Evolutionary conservation across 2,888 invertebrate species (phyloP), one percentile per base, ranked within the genome.

Genomic region (Baronia brevicornis): DNA sequence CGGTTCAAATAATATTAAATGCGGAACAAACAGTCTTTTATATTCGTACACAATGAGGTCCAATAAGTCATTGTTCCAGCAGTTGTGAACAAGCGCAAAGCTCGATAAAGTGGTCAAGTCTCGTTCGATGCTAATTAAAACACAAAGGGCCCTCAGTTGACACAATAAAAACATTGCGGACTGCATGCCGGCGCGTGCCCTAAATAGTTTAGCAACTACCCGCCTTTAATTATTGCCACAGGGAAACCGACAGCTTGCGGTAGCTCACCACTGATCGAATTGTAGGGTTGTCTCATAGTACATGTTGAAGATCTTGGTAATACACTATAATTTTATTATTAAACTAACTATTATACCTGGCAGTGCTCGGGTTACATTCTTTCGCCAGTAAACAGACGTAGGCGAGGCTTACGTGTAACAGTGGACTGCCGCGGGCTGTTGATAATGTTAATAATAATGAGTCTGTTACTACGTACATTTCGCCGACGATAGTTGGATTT

Each of bases 111-210:
- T 49, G 51, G 42, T n/a, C n/a, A 53, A 35, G 40, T 51, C 36
- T 51, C 42, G 43, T 41, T 33, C 36, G 45, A 51, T 50, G 60
- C 66, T 72, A 74, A 75, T 73, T 71, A 71, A 75, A 73, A 68
- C 67, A 70, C 70, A 77, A 75, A 72, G 66, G 64, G 54, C 51
- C 53, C 54, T 53, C 55, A 53, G 54, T 59, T 66, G 62, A 62
- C 64, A 63, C 53, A 69, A 73, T 67, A 72, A 71, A n/a, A 67
- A 72, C 64, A 43, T 46, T 44, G 43, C 43, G 42, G 48, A 60
- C 50, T 44, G 49, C 51, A 49, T 48, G 47, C 44, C 46, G 55
- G 46, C 56, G 57, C 55, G 50, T 59, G 67, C 69, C 62, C 65
- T 68, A 71, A 72, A 74, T 73, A 74, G 72, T 69, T 68, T 56